A percentile compares a stretch with the other conserved stretches of the same genome.
Conservation (phyloP, 1,140 invertebrate genomes). For the Trichonephila inaurata region DNA sequence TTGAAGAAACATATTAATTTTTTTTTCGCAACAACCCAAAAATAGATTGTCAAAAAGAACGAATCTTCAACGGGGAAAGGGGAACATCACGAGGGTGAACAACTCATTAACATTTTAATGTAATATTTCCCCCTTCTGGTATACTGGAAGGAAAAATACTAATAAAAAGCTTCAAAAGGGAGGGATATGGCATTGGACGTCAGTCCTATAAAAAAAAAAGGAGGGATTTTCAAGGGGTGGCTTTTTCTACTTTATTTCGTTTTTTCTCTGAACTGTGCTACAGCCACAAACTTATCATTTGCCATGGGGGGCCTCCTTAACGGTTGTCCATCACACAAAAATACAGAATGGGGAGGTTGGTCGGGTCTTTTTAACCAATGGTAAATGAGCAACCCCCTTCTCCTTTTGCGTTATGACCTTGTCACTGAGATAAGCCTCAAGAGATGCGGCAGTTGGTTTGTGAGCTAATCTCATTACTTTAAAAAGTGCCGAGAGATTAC, state of each 20-base stretch:
- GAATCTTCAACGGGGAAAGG: background rate
- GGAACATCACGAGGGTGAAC: background rate
- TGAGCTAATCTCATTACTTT: background rate
- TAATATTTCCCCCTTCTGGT: background rate
- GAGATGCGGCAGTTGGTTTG: background rate
- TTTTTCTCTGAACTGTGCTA: background rate
- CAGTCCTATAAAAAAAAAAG: slow-evolving; percentile 5
- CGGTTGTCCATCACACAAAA: background rate
- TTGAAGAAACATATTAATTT: no score
- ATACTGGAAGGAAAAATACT: background rate
- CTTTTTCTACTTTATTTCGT: background rate
- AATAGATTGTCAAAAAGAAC: background rate
- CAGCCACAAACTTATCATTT: slow-evolving; percentile 13
- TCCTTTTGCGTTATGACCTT: background rate
- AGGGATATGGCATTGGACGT: background rate
- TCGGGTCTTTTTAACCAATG: background rate
- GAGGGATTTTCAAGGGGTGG: background rate
- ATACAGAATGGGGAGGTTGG: background rate
- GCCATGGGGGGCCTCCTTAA: background rate
- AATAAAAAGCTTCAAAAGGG: background rate
- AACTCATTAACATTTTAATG: slow-evolving; percentile 43
- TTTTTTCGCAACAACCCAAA: no score
- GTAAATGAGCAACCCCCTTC: background rate
- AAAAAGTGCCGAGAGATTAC: background rate
- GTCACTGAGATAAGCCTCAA: background rate